Percentiles rank a stretch among this genome's conserved stretches.
phyloP scores from a whole-genome alignment of 1,140 invertebrate species.

The Atta colombica region DNA sequence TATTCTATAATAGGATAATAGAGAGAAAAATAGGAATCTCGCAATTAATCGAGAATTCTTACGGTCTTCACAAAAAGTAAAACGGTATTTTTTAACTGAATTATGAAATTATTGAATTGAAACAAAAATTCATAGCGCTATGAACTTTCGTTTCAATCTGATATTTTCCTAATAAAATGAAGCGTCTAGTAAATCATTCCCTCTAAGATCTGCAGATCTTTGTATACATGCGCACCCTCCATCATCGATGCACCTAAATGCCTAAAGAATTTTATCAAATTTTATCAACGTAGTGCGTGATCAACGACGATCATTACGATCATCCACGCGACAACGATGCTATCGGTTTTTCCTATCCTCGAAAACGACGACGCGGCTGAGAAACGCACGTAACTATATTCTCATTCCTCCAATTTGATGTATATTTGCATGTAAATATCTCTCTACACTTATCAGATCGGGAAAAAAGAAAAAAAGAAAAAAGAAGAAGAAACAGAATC shows the following conservation, averaged over 20 bases:
- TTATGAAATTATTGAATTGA: background rate
- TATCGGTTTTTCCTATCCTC: constrained; percentile 2
- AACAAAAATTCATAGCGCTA: no score
- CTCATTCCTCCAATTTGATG: constrained; percentile 32
- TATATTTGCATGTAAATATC: constrained; percentile 70
- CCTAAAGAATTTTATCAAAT: constrained; percentile 9
- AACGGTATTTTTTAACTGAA: constrained; percentile 34
- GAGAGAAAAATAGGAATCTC: background rate
- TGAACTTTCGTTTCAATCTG: no score
- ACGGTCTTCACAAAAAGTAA: background rate
- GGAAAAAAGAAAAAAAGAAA: background rate
- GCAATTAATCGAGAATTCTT: background rate
- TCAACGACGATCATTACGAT: constrained; percentile 4
- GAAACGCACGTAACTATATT: background rate
- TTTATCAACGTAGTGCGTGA: background rate
- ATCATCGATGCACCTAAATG: constrained; percentile 19
- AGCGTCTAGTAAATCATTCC: constrained; percentile 5
- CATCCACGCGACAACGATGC: constrained; percentile 11
- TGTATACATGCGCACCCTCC: constrained; percentile 29
- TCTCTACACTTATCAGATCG: background rate
- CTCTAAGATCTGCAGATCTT: constrained; percentile 1
- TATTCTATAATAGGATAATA: background rate
- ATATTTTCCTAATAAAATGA: constrained; percentile 36
- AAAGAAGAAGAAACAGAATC: background rate
- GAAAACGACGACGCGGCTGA: background rate